Conservation (phyloP, 35 echinoderm and acorn worm genomes). For the Chiridota heheva region DNA sequence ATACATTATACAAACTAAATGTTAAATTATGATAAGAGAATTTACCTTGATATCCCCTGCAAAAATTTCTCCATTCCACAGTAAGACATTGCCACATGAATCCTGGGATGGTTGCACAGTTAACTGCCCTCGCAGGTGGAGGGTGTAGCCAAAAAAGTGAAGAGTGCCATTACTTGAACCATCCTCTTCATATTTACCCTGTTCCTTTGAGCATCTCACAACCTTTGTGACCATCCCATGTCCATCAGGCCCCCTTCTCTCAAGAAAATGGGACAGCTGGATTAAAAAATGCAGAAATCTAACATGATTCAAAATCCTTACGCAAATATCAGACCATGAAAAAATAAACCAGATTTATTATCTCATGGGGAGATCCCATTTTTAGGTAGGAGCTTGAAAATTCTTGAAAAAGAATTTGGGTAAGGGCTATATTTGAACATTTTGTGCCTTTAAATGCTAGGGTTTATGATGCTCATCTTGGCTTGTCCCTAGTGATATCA, state of each 20-base stretch:
- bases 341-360: too few relatives aligned
- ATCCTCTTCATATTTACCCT: neutral
- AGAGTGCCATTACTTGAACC: neutral
- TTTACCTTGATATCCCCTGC: conserved; percentile 71
- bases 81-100: conserved; percentile 55
- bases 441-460: too few relatives aligned
- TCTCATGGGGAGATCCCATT: too few relatives aligned
- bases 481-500: too few relatives aligned
- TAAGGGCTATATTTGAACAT: too few relatives aligned
- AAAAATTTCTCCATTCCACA: conserved; percentile 99
- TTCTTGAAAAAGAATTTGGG: too few relatives aligned
- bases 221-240: neutral
- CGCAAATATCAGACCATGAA: too few relatives aligned
- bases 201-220: neutral
- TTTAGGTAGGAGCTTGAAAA: too few relatives aligned
- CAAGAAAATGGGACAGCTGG: conserved; percentile 6
- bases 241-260: conserved; percentile 31
- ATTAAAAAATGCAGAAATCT: too few relatives aligned
- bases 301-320: too few relatives aligned
- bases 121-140: conserved; percentile 69
- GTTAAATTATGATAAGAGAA: neutral
- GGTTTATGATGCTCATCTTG: too few relatives aligned
- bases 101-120: conserved; percentile 72
- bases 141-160: conserved; percentile 20
- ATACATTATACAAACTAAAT: too few relatives aligned